These are phyloP conservation scores for Chrysemys picta DNA, from an alignment of 2,113 vertebrate species.

Conservation along the genomic window DNA sequence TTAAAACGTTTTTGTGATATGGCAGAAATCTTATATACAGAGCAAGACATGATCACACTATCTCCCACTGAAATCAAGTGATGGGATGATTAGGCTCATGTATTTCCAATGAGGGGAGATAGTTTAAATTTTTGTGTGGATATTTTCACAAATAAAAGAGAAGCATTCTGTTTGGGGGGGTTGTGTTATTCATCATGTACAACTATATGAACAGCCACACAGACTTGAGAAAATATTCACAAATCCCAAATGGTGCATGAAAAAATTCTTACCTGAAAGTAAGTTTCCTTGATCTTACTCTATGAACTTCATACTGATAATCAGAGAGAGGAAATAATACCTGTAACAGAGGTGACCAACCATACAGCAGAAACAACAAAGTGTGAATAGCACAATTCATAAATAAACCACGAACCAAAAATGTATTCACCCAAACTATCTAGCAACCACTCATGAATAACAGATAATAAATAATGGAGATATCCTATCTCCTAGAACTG, in stretches of 20 bases:
- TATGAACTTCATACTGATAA: background rate
- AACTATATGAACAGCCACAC: background rate
- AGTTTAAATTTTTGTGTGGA: no score
- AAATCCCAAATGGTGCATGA: background rate
- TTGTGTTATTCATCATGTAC: no score
- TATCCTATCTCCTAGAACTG: no score
- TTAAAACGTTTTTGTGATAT: background rate
- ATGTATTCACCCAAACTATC: background rate
- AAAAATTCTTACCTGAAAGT: background rate
- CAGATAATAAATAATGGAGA: no score
- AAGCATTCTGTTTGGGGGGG: no score
- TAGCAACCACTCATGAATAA: background rate
- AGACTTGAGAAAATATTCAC: background rate
- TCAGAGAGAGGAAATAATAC: background rate
- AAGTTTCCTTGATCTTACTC: background rate
- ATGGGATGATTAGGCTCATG: no score
- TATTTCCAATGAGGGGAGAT: no score
- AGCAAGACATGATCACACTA: no score
- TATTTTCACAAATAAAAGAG: no score
- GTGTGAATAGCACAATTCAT: background rate
- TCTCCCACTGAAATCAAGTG: no score
- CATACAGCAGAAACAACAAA: background rate
- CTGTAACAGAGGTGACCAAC: background rate
- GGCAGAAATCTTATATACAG: no score
- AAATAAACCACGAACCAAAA: background rate